Base-by-base conservation (phyloP, 2,113 vertebrate species). In the Oreotrochilus melanogaster region DNA sequence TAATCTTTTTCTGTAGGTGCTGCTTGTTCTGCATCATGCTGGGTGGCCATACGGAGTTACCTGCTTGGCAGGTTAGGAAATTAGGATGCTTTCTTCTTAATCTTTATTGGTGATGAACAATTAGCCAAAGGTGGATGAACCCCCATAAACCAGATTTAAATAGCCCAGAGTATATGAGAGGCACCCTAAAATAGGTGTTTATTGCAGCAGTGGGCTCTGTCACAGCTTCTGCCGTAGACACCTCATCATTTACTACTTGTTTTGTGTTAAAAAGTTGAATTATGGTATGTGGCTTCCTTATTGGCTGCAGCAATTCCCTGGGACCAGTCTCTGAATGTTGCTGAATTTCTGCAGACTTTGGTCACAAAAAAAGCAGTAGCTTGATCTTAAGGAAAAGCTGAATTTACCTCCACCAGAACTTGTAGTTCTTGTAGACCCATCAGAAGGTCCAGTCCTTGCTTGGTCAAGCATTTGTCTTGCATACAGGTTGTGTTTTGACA, bases 261-360 rank as follows among this genome's bases (percentile, higher is more conserved):
- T 87, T 66, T 1, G 9, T 62, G 76, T 53, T 18, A 10, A 35
- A 62, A 69, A 61, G 21, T 18, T 71, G 65, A 71, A 25, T 65
- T 35, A 23, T 3, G 8, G 9, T n/a, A 9, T 78, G 54, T 56
- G 54, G 54, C 30, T 56, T 31, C 60, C 14, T 33, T n/a, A 25
- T 19, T 31, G 25, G 28, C 25, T 58, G 15, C 45, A 11, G 67
- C 0, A 4, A 10, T 70, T 84, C 64, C 50, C 30, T 33, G 35
- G 8, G 54, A 28, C 35, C 0, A 0, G 10, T 54, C 37, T 18
- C 28, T 1, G 12, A 50, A 48, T 27, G 5, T 53, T 1, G 5
- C 48, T 30, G 84, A 50, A 58, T 86, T 84, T 64, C 73, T 78
- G 10, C 30, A 58, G 61, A 17, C 18, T 74, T n/a, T 3, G 22